These are phyloP conservation scores for Cathartes aura DNA, from an alignment of 2,113 vertebrate species.

Conservation along the genomic window DNA sequence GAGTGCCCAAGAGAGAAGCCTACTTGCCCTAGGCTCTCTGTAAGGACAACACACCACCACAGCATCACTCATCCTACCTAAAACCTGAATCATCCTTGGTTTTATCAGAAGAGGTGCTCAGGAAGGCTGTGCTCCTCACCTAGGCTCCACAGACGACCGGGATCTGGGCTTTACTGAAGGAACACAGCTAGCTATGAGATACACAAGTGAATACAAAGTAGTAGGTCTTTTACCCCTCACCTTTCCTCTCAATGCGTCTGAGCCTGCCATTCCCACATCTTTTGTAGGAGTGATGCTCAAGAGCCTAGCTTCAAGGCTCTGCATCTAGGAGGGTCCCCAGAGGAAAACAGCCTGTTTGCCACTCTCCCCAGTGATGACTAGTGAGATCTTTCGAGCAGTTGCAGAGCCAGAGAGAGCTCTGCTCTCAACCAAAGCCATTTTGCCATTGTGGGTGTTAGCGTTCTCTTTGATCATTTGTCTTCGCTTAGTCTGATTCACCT, in stretches of 20 bases:
- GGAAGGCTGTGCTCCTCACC: neutral
- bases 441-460: fast-evolving
- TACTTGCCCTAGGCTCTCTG: neutral
- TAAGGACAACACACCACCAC: neutral
- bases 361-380: neutral
- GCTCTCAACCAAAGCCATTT: neutral
- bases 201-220: neutral
- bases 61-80: neutral
- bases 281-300: neutral
- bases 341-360: neutral
- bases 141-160: neutral
- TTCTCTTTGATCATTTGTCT: neutral
- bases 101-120: neutral
- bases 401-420: neutral
- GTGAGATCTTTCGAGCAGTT: neutral
- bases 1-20: neutral
- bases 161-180: neutral
- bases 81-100: neutral
- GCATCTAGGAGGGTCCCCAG: neutral
- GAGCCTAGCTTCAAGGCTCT: neutral
- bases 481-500: neutral
- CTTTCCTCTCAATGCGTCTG: neutral
- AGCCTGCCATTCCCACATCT: neutral
- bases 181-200: neutral
- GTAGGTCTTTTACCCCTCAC: neutral